Evolutionary conservation across 2,888 invertebrate species (phyloP), one percentile per base, ranked within the genome.

Genomic region (Resseliella maxima): DNA sequence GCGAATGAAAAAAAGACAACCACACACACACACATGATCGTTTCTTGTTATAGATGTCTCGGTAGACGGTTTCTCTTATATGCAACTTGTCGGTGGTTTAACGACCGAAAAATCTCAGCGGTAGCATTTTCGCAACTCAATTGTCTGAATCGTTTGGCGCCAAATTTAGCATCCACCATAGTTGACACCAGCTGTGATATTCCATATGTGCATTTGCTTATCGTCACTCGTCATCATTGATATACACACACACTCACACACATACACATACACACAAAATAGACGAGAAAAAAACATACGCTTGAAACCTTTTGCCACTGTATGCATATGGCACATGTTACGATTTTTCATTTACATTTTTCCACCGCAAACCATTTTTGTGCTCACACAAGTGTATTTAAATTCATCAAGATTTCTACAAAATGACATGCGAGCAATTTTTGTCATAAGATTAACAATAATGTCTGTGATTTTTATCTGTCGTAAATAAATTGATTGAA

Each of bases 91-190:
- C 59, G 59, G 24, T 59, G 59, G 59, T 59, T 59, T 59, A 59
- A 59, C 59, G 59, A 59, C 59, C 59, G 59, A 59, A 59, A 59
- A 59, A 59, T 24, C 59, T 59, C 59, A 59, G 59, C 59, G 59
- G 59, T 59, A 10, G 59, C 59, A 59, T 59, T 59, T 24, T 59
- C 59, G n/a, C 59, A 59, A 59, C 59, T 24, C 59, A 59, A 59
- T 59, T 24, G 59, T 59, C 59, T 59, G 59, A 59, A 24, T 59
- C 59, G 24, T 59, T 59, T 59, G 59, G 59, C 24, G 59, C 59
- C 59, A 59, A 59, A 59, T 59, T 59, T 59, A 59, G 24, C 59
- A 59, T 59, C 46, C 59, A 59, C 24, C 59, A 59, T 24, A 2
- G 59, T 59, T 10, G 59, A 24, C 59, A 59, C 59, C 59, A 59